Conservation (phyloP, 1,140 invertebrate genomes). For the Cyclargus thomasi region DNA sequence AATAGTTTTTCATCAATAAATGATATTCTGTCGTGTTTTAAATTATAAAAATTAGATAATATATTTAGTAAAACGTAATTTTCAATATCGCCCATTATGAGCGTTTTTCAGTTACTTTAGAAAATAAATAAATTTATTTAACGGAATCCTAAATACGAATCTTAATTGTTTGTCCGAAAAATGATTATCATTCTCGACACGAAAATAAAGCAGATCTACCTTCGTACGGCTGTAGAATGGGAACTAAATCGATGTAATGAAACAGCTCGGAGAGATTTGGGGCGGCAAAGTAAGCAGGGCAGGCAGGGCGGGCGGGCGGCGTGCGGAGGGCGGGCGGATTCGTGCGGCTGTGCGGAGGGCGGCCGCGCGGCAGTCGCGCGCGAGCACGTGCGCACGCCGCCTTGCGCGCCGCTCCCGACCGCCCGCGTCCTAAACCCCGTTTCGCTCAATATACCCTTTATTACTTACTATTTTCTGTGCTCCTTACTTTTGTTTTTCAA, state of each 20-base stretch:
- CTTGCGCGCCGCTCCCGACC: slow-evolving; percentile 42
- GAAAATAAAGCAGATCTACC: slow-evolving; percentile 21
- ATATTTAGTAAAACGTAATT: too few species aligned
- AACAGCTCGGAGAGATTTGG: slow-evolving; percentile 24
- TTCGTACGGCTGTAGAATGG: slow-evolving; percentile 25
- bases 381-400: slow-evolving; percentile 64
- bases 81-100: too few species aligned
- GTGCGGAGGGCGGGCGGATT: slow-evolving; percentile 32
- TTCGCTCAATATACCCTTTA: slow-evolving; percentile 48
- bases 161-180: background rate
- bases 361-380: slow-evolving; percentile 61
- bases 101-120: too few species aligned
- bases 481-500: background rate
- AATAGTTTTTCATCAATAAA: too few species aligned
- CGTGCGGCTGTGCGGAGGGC: slow-evolving; percentile 40
- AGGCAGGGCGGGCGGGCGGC: slow-evolving; percentile 27
- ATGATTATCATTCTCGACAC: slow-evolving; percentile 6
- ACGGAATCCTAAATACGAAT: too few species aligned
- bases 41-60: too few species aligned
- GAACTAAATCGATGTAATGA: slow-evolving; percentile 40
- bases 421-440: slow-evolving; percentile 46
- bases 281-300: slow-evolving; percentile 26
- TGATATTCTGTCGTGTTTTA: too few species aligned
- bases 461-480: slow-evolving; percentile 25
- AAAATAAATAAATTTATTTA: too few species aligned